phyloP scores from a whole-genome alignment of 2,113 vertebrate species.

The Brachyistius frenatus region DNA sequence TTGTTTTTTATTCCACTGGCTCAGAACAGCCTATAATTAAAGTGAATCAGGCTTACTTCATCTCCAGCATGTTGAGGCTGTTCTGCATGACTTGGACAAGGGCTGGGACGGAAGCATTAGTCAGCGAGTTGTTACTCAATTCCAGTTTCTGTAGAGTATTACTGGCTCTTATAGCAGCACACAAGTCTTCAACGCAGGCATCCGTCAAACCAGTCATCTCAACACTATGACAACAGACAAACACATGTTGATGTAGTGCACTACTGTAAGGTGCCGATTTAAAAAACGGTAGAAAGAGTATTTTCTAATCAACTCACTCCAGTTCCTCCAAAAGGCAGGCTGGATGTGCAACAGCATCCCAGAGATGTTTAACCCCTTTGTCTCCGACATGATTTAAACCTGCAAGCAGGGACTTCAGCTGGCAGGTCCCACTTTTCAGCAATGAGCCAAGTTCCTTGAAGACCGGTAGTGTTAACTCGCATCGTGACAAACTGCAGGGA shows the following conservation, averaged over 20 bases:
- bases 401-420: constrained; percentile 64
- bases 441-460: constrained; percentile 72
- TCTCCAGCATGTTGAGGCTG: constrained; percentile 61
- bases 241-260: background rate
- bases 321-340: constrained; percentile 77
- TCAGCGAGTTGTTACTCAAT: constrained; percentile 79
- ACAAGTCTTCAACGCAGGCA: constrained; percentile 71
- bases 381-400: constrained; percentile 73
- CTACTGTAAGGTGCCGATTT: too few species aligned
- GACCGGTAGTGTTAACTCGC: constrained; percentile 66
- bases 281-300: background rate
- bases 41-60: constrained; percentile 66
- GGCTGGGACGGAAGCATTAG: constrained; percentile 69
- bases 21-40: background rate
- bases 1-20: background rate
- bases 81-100: constrained; percentile 69
- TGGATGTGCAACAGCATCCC: constrained; percentile 73
- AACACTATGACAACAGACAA: constrained; percentile 39
- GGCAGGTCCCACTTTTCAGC: constrained; percentile 64
- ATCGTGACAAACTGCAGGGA: constrained; percentile 68
- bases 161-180: constrained; percentile 66
- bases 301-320: constrained; percentile 68
- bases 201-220: constrained; percentile 79
- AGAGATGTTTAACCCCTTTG: constrained; percentile 73
- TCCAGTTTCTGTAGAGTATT: constrained; percentile 71